Conservation (phyloP, 2,113 vertebrate species). For the Neotragus pygmaeus region DNA sequence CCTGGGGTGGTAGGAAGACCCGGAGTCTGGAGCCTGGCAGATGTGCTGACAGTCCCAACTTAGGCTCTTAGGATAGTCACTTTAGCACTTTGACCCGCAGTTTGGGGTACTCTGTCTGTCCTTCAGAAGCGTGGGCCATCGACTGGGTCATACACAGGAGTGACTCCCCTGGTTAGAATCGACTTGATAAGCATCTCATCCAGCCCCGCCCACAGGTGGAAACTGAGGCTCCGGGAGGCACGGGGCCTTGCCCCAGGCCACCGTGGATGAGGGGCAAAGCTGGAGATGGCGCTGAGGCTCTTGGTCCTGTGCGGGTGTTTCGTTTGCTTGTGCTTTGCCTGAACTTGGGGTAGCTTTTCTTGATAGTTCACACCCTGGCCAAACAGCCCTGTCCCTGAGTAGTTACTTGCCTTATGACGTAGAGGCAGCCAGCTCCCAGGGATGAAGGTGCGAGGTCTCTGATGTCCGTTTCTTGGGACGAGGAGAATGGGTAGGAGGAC, state of each 20-base stretch:
- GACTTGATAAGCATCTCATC: background rate
- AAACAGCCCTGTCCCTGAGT: background rate
- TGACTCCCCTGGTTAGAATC: background rate
- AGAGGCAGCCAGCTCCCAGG: background rate
- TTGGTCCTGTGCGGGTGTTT: background rate
- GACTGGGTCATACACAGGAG: background rate
- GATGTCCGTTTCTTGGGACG: background rate
- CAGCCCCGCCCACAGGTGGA: background rate
- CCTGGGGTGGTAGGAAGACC: background rate
- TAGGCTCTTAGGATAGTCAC: no score
- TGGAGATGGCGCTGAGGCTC: background rate
- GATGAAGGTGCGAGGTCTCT: background rate
- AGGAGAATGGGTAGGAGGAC: background rate
- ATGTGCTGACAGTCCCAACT: no score
- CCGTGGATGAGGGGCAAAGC: background rate
- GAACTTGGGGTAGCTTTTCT: background rate
- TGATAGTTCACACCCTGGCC: background rate
- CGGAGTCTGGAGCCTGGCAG: background rate
- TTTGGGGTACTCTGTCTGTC: accelerated
- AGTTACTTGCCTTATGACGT: background rate
- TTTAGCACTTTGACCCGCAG: background rate
- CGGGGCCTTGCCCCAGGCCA: background rate
- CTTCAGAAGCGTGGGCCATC: background rate
- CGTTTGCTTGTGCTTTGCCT: background rate
- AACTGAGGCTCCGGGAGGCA: background rate